These are phyloP conservation scores for Crotalus helleri DNA, from an alignment of 2,113 vertebrate species.

Conservation along the genomic window DNA sequence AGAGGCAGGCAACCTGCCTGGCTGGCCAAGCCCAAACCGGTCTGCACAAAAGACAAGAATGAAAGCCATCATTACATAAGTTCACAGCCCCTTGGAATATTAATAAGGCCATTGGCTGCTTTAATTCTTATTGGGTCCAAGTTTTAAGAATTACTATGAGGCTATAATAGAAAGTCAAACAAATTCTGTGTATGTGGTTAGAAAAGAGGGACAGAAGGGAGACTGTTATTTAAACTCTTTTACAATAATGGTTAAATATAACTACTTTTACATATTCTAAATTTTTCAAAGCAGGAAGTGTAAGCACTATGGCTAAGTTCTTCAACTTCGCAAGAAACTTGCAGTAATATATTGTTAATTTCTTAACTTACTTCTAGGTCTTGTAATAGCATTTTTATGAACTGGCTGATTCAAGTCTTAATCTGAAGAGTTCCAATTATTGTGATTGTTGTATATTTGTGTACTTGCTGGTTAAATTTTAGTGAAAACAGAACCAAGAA, in stretches of 20 bases:
- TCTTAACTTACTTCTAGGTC: background rate
- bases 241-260: constrained; percentile 7
- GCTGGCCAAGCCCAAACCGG: constrained; percentile 92
- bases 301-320: background rate
- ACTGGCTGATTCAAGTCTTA: background rate
- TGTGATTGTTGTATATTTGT: background rate
- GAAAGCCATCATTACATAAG: constrained; percentile 59
- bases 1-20: constrained; percentile 89
- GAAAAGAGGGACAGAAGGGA: constrained; percentile 6
- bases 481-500: background rate
- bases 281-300: background rate
- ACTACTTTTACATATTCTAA: constrained; percentile 17
- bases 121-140: constrained; percentile 14
- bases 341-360: background rate
- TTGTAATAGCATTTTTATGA: background rate
- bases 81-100: constrained; percentile 49
- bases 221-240: constrained; percentile 4
- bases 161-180: constrained; percentile 19
- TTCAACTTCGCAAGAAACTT: background rate
- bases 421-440: background rate
- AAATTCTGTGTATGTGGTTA: constrained; percentile 33
- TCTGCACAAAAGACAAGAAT: constrained; percentile 75
- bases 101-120: constrained; percentile 50
- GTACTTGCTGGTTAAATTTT: background rate
- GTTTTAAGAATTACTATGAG: constrained; percentile 32